Conservation (phyloP, 2,797 vertebrate species). For the Scleropages formosus region DNA sequence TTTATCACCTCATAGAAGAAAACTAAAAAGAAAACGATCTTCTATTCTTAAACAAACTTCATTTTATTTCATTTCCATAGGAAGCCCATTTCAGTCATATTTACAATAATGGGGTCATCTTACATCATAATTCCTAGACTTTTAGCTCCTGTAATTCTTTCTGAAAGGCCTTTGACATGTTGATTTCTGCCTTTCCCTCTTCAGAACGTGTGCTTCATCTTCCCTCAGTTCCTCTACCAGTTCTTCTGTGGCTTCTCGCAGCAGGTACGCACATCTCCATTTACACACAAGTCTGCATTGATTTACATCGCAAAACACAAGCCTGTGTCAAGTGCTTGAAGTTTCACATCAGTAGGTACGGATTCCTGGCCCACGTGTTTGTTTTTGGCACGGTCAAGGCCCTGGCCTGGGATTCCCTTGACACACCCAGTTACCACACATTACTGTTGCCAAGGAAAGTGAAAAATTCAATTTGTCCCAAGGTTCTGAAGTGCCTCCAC, state of each 20-base stretch:
- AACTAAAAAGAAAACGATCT: background rate
- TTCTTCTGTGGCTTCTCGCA: conserved; percentile 99
- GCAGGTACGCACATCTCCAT: conserved; percentile 71
- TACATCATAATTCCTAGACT: too few relatives aligned
- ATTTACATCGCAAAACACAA: background rate
- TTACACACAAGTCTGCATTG: background rate
- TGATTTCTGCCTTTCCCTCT: conserved; percentile 12
- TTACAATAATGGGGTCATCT: too few relatives aligned
- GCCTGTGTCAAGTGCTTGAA: too few relatives aligned
- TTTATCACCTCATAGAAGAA: background rate
- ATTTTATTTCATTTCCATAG: background rate
- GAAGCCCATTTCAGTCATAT: too few relatives aligned
- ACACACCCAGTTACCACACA: too few relatives aligned
- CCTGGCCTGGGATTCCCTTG: too few relatives aligned
- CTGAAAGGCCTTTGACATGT: background rate
- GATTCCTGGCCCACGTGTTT: too few relatives aligned
- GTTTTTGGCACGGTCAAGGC: too few relatives aligned
- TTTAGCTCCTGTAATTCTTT: too few relatives aligned
- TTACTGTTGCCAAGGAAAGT: too few relatives aligned
- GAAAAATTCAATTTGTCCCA: too few relatives aligned
- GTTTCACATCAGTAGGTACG: background rate
- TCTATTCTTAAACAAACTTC: background rate
- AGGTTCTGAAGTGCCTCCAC: too few relatives aligned
- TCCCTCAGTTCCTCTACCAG: conserved; percentile 98
- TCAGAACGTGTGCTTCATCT: conserved; percentile 97